Evolutionary conservation across 2,888 invertebrate species (phyloP), one percentile per base, ranked within the genome.

Genomic region (Scaptomyza caliginosa): DNA sequence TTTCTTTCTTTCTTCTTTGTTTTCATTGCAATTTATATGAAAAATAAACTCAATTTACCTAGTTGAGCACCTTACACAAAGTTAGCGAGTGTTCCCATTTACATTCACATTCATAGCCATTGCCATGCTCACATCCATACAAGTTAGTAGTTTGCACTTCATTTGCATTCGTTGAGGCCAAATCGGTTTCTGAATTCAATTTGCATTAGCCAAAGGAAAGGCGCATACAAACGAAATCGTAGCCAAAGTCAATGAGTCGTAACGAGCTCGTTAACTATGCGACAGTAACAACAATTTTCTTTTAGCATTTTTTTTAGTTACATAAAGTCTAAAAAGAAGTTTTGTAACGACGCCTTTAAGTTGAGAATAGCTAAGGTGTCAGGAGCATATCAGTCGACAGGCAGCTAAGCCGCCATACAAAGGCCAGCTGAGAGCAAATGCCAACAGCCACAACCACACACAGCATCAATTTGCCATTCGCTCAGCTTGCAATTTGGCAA

Each of bases 221-320:
- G 38, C 36, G 52, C 43, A 46, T 48, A 46, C 46, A 39, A 40
- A 43, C 2, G 30, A 2, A n/a, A 2, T 2, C 8, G 34, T 42
- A 10, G 26, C 17, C 36, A 50, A 39, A 63, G 56, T 55, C 79
- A 80, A 82, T 82, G 85, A 66, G 72, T 26, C 57, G 76, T 62
- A 60, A 82, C 43, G 52, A 85, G 85, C 72, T 75, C 81, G 84
- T 79, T 84, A 79, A 30, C 72, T 49, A 52, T 28, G 10, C 50
- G 38, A 13, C 50, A 39, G 2, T 39, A 28, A n/a, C 46, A 55
- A 5, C 19, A 34, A 11, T 16, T 38, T n/a, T n/a, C 5, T 30
- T 30, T 24, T 2, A 43, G 38, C 36, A 42, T 46, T 70, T 16
- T 62, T 50, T 17, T 43, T 60, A 59, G 45, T 57, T 59, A 59